These are phyloP conservation scores for Polyploca ridens DNA, from an alignment of 2,888 invertebrate genomes.

Conservation along the genomic window DNA sequence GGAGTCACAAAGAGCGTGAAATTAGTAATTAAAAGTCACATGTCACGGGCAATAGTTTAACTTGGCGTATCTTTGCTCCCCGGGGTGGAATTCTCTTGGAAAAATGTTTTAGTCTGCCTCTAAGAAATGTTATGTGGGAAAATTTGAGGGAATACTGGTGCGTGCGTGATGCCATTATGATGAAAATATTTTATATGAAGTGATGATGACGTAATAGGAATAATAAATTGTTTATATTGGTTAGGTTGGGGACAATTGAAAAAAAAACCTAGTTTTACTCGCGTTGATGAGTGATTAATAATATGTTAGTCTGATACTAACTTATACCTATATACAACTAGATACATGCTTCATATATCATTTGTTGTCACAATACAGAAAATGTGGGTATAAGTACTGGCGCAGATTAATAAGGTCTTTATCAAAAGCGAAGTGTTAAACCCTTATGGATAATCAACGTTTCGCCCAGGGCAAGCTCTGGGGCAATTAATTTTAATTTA, in stretches of 20 bases:
- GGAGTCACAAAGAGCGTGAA: conserved; percentile 74
- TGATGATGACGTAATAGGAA: conserved; percentile 6
- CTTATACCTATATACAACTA: not conserved
- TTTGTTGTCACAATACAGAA: not conserved
- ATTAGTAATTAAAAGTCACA: conserved; percentile 80
- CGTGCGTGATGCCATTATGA: conserved; percentile 7
- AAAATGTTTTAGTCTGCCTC: conserved; percentile 1
- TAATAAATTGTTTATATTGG: conserved; percentile 5
- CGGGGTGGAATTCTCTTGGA: conserved; percentile 13
- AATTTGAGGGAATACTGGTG: conserved; percentile 1
- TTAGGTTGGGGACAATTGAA: not conserved
- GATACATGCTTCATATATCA: not conserved
- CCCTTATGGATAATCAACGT: conserved; percentile 49
- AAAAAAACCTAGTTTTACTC: not conserved
- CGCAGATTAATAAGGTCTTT: conserved; percentile 10
- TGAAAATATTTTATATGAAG: conserved; percentile 3
- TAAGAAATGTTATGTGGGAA: conserved; percentile 8
- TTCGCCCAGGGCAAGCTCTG: conserved; percentile 42
- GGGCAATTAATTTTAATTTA: conserved; percentile 71
- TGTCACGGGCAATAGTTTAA: conserved; percentile 52
- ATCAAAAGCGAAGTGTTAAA: conserved; percentile 27
- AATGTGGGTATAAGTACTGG: conserved; percentile 4
- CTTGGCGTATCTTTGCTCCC: conserved; percentile 48
- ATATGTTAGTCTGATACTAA: no score
- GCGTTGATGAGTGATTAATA: no score